phyloP scores from a whole-genome alignment of 2,797 vertebrate genomes.

The Stomatorhinus walkeri region DNA sequence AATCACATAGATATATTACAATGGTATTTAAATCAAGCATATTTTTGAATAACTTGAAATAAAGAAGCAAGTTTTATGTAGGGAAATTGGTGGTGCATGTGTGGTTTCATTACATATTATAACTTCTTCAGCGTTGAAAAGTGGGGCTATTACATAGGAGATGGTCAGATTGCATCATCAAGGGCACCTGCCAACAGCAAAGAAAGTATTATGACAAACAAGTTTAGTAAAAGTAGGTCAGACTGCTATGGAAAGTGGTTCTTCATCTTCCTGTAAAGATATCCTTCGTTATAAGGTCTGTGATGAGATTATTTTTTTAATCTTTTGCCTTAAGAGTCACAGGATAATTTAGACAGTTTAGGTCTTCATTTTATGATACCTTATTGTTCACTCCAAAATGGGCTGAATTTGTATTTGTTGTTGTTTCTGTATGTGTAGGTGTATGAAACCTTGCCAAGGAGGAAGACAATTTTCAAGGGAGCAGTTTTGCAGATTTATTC shows the following conservation, averaged over 20 bases:
- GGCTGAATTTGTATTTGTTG: background rate
- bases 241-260: conserved; percentile 9
- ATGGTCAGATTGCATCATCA: conserved; percentile 47
- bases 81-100: background rate
- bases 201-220: conserved; percentile 22
- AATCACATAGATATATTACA: background rate
- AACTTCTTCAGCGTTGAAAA: background rate
- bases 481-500: background rate
- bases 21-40: background rate
- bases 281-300: background rate
- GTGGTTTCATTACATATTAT: background rate
- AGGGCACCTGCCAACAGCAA: conserved; percentile 22
- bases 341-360: background rate
- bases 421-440: conserved; percentile 12
- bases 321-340: background rate
- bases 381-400: background rate
- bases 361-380: background rate
- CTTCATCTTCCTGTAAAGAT: background rate
- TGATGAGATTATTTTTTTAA: background rate
- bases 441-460: background rate
- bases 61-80: background rate
- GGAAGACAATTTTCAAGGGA: background rate
- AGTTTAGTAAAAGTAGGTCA: conserved; percentile 41
- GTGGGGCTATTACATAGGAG: conserved; percentile 31
- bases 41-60: background rate